phyloP scores from a whole-genome alignment of 2,797 vertebrate genomes.

The Catostomus latipinnis region DNA sequence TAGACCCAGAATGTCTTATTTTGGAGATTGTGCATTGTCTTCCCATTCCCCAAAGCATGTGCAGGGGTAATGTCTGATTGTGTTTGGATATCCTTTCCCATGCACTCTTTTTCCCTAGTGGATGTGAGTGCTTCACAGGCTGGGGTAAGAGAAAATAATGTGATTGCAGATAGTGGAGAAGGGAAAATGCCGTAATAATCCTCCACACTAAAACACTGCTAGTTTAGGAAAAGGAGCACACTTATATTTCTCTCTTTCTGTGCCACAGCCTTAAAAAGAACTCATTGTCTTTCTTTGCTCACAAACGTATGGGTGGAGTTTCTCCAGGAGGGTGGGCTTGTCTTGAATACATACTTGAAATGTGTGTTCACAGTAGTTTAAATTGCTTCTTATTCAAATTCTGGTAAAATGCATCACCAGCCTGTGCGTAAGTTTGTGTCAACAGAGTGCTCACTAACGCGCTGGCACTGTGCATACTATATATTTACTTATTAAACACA shows the following conservation, averaged over 20 bases:
- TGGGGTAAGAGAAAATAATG: constrained; percentile 43
- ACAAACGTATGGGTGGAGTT: constrained; percentile 60
- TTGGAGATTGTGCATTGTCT: constrained; percentile 38
- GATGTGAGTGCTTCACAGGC: constrained; percentile 38
- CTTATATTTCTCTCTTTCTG: constrained; percentile 46
- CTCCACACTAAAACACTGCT: constrained; percentile 37
- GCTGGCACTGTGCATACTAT: too few species aligned
- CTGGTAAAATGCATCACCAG: too few species aligned
- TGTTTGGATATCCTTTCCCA: constrained; percentile 60
- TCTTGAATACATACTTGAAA: not conserved
- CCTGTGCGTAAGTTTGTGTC: too few species aligned
- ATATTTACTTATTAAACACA: too few species aligned
- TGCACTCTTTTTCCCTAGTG: constrained; percentile 43
- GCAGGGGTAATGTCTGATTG: constrained; percentile 52
- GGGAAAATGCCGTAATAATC: constrained; percentile 34
- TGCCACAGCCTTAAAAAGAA: constrained; percentile 45
- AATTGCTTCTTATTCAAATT: too few species aligned
- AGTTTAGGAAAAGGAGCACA: constrained; percentile 37
- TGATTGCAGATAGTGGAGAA: constrained; percentile 50
- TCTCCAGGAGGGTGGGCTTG: constrained; percentile 26
- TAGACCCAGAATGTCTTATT: constrained; percentile 20
- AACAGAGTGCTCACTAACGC: too few species aligned
- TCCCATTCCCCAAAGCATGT: constrained; percentile 37
- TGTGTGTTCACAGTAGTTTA: too few species aligned
- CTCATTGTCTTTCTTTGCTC: constrained; percentile 46